Conservation (phyloP, 2,797 vertebrate species). For the Neosalanx taihuensis region DNA sequence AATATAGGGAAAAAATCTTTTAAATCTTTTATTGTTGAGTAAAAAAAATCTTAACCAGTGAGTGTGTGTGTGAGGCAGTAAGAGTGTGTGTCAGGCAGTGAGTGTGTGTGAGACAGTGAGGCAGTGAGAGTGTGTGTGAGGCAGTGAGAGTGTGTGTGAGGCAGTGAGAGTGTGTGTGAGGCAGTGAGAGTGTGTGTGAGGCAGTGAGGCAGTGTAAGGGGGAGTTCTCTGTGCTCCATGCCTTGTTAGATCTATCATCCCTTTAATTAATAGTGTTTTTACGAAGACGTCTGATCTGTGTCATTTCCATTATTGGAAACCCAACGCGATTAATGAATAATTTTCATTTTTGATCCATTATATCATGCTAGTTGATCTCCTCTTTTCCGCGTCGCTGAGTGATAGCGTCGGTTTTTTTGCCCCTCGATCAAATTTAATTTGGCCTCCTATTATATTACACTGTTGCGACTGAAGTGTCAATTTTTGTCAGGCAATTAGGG, state of each 20-base stretch:
- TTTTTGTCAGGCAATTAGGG: constrained; percentile 99
- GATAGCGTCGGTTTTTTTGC: constrained; percentile 98
- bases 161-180: constrained; percentile 7
- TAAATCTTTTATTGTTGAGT: too few species aligned
- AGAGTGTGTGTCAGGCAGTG: too few species aligned
- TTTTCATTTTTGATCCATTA: constrained; percentile 97
- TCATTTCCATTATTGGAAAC: constrained; percentile 98
- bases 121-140: neutral
- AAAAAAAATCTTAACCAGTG: too few species aligned
- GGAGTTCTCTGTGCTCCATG: constrained; percentile 81
- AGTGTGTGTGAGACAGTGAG: too few species aligned
- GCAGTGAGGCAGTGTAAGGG: constrained; percentile 52
- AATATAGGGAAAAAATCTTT: too few species aligned
- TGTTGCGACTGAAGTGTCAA: constrained; percentile 99
- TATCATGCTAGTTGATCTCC: constrained; percentile 96
- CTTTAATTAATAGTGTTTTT: constrained; percentile 99
- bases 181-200: constrained; percentile 13
- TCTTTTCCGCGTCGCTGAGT: constrained; percentile 87
- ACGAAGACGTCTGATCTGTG: constrained; percentile 97
- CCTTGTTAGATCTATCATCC: constrained; percentile 98
- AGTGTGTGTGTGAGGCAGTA: neutral
- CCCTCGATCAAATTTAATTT: constrained; percentile 99
- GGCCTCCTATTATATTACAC: constrained; percentile 99
- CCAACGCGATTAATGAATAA: constrained; percentile 97
- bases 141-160: neutral